Evolutionary conservation across 2,888 invertebrate genomes (phyloP), one percentile per base, ranked within the genome.

Genomic region (Cheilosia pagana): DNA sequence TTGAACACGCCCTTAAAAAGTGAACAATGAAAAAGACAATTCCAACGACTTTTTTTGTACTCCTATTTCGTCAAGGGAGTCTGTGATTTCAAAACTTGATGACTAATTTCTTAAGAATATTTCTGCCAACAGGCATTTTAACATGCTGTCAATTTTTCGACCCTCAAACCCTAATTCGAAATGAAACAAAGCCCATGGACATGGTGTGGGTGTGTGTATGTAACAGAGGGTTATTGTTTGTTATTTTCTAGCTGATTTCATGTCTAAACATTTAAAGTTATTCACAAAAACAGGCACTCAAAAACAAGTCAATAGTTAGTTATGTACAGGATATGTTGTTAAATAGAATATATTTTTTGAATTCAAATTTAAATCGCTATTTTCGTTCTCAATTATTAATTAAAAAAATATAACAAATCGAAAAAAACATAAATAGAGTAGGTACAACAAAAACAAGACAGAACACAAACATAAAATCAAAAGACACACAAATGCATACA

Each of bases 351-450:
- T 62, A 55, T 35, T 23, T 7, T 63, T 67, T 74, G 45, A 71
- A 28, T 60, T 77, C 75, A 16, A 16, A 71, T 60, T 68, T 82
- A 41, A 41, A 60, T 67, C 7, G 10, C 45, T 48, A 63, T 65
- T 65, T 35, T n/a, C 6, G 14, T 48, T 57, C 50, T 41, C 16
- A 59, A 25, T 74, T 28, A 41, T 16, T n/a, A 52, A 48, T 31
- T 35, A 45, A 71, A 21, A 71, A 68, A 48, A 70, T 16, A 41
- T 23, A 1, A n/a, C n/a, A n/a, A n/a, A n/a, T n/a, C n/a, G n/a
- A n/a, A n/a, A 79, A 79, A 39, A 55, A 25, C 19, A 57, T 23
- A 35, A 41, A 65, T 43, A 75, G 19, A 92, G 92, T n/a, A 63
- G 3, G 10, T 35, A 67, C 19, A 59, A 74, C 60, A 81, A 74